A percentile compares a stretch with the other conserved stretches of the same genome.
phyloP scores from a whole-genome alignment of 2,888 invertebrate species.

The Drosophila meridionalis region DNA sequence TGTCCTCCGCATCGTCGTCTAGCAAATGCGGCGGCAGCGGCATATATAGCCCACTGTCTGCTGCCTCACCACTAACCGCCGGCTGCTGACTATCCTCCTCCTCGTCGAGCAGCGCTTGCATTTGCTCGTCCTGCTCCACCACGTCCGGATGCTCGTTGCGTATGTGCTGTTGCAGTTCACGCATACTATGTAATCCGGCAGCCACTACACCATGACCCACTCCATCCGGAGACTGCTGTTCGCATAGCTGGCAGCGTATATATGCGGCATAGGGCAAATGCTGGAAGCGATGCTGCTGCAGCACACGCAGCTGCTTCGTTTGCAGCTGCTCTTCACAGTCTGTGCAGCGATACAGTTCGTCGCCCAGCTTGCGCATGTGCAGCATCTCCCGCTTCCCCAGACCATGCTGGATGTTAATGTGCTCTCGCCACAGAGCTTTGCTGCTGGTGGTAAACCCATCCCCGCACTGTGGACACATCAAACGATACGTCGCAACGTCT shows the following conservation, averaged over 20 bases:
- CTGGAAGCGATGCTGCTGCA: constrained; percentile 79
- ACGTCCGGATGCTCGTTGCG: constrained; percentile 68
- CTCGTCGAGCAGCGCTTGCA: constrained; percentile 25
- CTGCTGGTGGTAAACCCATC: constrained; percentile 67
- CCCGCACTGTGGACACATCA: constrained; percentile 80
- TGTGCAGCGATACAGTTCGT: constrained; percentile 68
- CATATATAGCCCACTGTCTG: constrained; percentile 56
- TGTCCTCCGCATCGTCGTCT: constrained; percentile 59
- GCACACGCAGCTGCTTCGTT: constrained; percentile 70
- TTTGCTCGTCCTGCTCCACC: constrained; percentile 38
- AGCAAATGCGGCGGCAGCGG: constrained; percentile 72
- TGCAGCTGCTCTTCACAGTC: constrained; percentile 76
- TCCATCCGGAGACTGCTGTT: constrained; percentile 47
- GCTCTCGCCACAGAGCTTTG: constrained; percentile 77
- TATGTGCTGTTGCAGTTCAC: constrained; percentile 76
- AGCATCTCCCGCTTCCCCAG: constrained; percentile 67
- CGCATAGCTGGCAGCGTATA: constrained; percentile 75
- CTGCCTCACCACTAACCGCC: constrained; percentile 8
- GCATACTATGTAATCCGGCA: constrained; percentile 59
- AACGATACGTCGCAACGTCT: constrained; percentile 48
- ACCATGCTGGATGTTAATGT: constrained; percentile 74
- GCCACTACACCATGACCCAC: constrained; percentile 20
- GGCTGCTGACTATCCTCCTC: constrained; percentile 10
- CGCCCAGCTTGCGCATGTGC: constrained; percentile 67
- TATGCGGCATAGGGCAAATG: constrained; percentile 79